These are phyloP conservation scores for Poeciliopsis paucimaculata DNA, from an alignment of 2,797 vertebrate species.

Conservation along the genomic window DNA sequence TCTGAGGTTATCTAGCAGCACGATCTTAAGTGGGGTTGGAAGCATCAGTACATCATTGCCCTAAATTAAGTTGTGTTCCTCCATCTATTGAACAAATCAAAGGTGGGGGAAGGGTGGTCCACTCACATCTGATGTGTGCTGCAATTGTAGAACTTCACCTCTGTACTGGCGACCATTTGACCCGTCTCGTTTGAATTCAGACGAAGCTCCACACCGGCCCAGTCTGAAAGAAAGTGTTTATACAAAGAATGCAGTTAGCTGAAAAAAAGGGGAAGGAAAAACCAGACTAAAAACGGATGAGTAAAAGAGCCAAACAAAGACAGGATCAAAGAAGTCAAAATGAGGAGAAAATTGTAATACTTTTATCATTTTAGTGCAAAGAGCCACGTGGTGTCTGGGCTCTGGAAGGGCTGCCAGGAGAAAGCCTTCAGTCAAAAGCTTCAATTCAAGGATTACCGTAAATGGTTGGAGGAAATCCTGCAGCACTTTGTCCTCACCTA, in stretches of 20 bases:
- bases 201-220: constrained; percentile 90
- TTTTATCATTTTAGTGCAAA: constrained; percentile 66
- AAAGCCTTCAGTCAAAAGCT: constrained; percentile 58
- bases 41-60: constrained; percentile 68
- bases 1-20: constrained; percentile 67
- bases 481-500: constrained; percentile 44
- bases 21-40: constrained; percentile 63
- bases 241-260: background rate
- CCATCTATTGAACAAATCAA: constrained; percentile 62
- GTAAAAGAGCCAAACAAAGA: constrained; percentile 40
- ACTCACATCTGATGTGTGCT: constrained; percentile 95
- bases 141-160: constrained; percentile 99
- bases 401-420: constrained; percentile 46
- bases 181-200: constrained; percentile 93
- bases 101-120: background rate
- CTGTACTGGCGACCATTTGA: constrained; percentile 92
- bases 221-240: constrained; percentile 79
- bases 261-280: background rate
- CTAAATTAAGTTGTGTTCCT: constrained; percentile 64
- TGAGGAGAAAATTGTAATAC: constrained; percentile 49
- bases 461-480: constrained; percentile 43
- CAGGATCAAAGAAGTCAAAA: constrained; percentile 47
- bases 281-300: background rate
- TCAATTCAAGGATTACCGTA: constrained; percentile 63
- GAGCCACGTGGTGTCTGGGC: constrained; percentile 64